Base-by-base conservation (phyloP, 1,140 invertebrate genomes). In the Drosophila mayri region DNA sequence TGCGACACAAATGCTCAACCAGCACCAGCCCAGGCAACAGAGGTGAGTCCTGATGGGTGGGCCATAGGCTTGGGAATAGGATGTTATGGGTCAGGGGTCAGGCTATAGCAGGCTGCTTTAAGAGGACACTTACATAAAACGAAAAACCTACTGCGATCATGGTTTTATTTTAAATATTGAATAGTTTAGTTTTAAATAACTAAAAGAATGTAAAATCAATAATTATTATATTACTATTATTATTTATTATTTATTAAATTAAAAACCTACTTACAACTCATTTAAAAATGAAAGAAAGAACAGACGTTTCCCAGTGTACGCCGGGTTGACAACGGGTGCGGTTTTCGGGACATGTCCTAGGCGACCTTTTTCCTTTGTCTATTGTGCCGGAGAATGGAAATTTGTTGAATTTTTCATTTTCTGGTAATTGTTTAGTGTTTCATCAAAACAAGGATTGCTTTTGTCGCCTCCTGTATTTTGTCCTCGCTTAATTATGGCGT, bases 1-100 rank as follows among this genome's bases (percentile, higher is more conserved):
- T 67, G 87, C 84, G 47, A 78, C 92, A 64, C 79, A 84, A 76
- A 75, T 91, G 64, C 65, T 92, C 49, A 80, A 85, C 73, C 71
- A 91, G 70, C 85, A 85, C 28, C 85, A 90, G 64, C 85, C 85
- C 28, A 58, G 85, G 44, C 54, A 47, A 28, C 88, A 87, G 50
- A 78, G 88, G 88, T 87, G 61, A 85, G 77, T 63, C 20, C n/a
- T 12, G 16, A 10, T 10, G n/a, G 37, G 35, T 44, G 12, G 30
- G 30, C 7, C 14, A 32, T 3, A 2, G 30, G 30, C 20, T 7
- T 54, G 32, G 20, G 20, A 16, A 38, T 25, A 10, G 52, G 35
- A 38, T 38, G 35, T 38, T 18, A 28, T 18, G 61, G 49, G 49
- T 67, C 40, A 20, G 63, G 65, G 44, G 28, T 60, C 37, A 61